These are phyloP conservation scores for Malachius bipustulatus DNA, from an alignment of 2,888 invertebrate species.

Conservation along the genomic window DNA sequence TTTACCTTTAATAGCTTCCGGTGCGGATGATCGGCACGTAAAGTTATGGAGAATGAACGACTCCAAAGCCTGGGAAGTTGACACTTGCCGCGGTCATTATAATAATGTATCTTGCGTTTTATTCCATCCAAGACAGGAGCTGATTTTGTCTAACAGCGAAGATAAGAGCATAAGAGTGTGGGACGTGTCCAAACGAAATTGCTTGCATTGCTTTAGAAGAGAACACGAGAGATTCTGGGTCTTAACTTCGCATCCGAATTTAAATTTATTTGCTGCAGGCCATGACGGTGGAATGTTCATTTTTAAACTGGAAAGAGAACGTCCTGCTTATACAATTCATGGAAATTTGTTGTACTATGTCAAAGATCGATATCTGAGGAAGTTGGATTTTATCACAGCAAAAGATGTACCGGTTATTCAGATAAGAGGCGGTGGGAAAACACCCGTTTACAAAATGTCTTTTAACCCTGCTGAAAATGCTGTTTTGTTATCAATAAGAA, in stretches of 20 bases:
- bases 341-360: constrained; percentile 91
- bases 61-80: constrained; percentile 98
- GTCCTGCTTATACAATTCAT: constrained; percentile 91
- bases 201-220: constrained; percentile 82
- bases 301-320: constrained; percentile 84
- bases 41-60: constrained; percentile 99
- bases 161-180: constrained; percentile 97
- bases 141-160: constrained; percentile 94
- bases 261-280: constrained; percentile 98
- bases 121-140: constrained; percentile 94
- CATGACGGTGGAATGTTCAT: constrained; percentile 97
- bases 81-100: constrained; percentile 98
- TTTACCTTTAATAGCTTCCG: constrained; percentile 89
- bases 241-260: constrained; percentile 81
- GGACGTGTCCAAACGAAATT: constrained; percentile 94
- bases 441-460: constrained; percentile 77
- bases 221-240: constrained; percentile 99
- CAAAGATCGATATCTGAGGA: constrained; percentile 83
- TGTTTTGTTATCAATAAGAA: constrained; percentile 75
- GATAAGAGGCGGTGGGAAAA: constrained; percentile 68
- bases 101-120: constrained; percentile 97
- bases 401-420: constrained; percentile 91
- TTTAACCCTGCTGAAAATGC: constrained; percentile 97
- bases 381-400: constrained; percentile 84
- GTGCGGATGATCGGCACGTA: constrained; percentile 96